Percentiles rank a stretch among this genome's conserved stretches.
phyloP scores from a whole-genome alignment of 2,888 invertebrate species.

The Cataglyphis rosenhaueri region DNA sequence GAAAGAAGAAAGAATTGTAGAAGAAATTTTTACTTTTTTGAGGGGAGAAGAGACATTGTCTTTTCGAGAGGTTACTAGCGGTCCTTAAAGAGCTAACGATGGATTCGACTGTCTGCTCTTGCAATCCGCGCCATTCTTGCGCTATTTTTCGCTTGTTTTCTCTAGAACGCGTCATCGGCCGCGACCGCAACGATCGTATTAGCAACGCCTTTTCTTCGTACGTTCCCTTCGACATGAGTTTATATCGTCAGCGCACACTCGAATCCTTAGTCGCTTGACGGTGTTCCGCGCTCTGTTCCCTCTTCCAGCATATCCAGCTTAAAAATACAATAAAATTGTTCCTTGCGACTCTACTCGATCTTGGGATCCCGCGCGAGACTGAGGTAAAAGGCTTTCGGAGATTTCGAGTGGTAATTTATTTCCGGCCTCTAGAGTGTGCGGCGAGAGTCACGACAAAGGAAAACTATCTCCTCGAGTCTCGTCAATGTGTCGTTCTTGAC shows the following conservation, averaged over 20 bases:
- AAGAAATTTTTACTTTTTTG: constrained; percentile 7
- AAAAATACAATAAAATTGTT: constrained; percentile 76
- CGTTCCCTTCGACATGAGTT: constrained; percentile 64
- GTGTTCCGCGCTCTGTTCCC: neutral
- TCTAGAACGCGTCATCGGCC: constrained; percentile 55
- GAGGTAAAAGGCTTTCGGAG: constrained; percentile 74
- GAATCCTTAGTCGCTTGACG: constrained; percentile 29
- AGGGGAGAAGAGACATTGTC: neutral
- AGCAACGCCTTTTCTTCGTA: constrained; percentile 64
- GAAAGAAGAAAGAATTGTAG: neutral
- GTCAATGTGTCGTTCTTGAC: constrained; percentile 68
- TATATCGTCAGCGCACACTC: constrained; percentile 64
- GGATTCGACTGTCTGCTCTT: neutral
- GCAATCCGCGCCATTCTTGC: neutral
- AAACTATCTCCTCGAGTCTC: constrained; percentile 73
- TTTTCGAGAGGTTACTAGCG: constrained; percentile 7
- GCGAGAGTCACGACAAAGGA: constrained; percentile 71
- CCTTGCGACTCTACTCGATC: constrained; percentile 66
- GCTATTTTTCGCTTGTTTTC: constrained; percentile 32
- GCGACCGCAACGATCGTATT: constrained; percentile 66
- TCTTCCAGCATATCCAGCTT: constrained; percentile 58
- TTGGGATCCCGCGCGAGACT: constrained; percentile 44
- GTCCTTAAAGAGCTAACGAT: constrained; percentile 26
- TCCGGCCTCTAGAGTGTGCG: constrained; percentile 73
- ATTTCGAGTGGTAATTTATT: constrained; percentile 79